phyloP scores from a whole-genome alignment of 2,888 invertebrate species.

The Drosophila cracens region DNA sequence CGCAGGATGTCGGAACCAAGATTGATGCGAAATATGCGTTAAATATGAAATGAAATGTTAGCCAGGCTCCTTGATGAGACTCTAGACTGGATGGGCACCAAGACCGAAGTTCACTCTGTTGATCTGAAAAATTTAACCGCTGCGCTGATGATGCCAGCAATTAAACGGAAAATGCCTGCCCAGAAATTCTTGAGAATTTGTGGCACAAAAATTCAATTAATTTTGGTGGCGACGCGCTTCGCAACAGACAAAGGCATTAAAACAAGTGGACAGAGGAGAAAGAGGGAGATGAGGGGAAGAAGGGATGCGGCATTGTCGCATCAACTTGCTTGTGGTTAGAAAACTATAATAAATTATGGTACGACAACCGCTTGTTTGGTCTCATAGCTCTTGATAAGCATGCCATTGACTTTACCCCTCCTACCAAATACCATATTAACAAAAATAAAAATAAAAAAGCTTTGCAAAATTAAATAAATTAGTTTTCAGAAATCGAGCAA shows the following conservation, averaged over 20 bases:
- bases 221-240: conserved; percentile 55
- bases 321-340: conserved; percentile 63
- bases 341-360: conserved; percentile 79
- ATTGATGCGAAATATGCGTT: conserved; percentile 67
- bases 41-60: conserved; percentile 66
- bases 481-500: conserved; percentile 35
- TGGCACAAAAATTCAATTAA: conserved; percentile 80
- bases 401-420: conserved; percentile 27
- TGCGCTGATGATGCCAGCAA: conserved; percentile 77
- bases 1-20: conserved; percentile 10
- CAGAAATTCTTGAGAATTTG: conserved; percentile 75
- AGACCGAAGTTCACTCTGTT: conserved; percentile 4
- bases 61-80: conserved; percentile 14
- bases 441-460: conserved; percentile 5
- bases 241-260: conserved; percentile 40
- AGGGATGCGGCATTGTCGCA: conserved; percentile 57
- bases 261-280: neutral
- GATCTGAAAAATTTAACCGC: conserved; percentile 70
- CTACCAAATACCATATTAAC: conserved; percentile 9
- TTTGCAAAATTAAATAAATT: conserved; percentile 55
- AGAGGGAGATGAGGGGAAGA: neutral
- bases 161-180: conserved; percentile 73
- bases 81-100: neutral
- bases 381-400: conserved; percentile 53
- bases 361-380: conserved; percentile 60